Evolutionary conservation across 1,140 invertebrate genomes (phyloP), one percentile per base, ranked within the genome.

Genomic region (Cotesia typhae): DNA sequence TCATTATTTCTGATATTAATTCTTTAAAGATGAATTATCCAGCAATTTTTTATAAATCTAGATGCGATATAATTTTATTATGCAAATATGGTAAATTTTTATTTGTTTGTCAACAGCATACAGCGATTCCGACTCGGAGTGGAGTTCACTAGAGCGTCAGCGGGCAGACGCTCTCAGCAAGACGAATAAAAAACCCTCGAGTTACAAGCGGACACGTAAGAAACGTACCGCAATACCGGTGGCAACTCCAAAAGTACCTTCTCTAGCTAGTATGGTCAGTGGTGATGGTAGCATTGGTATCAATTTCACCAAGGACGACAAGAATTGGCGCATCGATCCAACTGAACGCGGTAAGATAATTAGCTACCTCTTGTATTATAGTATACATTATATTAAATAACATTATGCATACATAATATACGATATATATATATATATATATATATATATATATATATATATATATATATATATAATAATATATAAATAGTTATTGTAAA

Each of bases 41-140:
- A n/a, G 36, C 6, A 67, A 63, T 72, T 53, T 66, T 70, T 38
- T 17, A 12, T 9, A 47, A 6, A 2, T 47, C 10, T 47, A 47
- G 6, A 9, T 47, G 6, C 6, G 6, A 47, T 47, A 47, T 2
- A 47, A 9, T 6, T 47, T 47, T 9, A 6, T 14, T 41, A 14
- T 41, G n/a, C 6, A 65, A 12, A 74, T 73, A 61, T 77, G 68
- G 38, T 41, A 51, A 5, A 57, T 12, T 65, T 61, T 73, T 76
- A 36, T 60, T 73, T 75, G 53, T 55, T 53, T 79, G 74, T 75
- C 77, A 77, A 37, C 81, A 92, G 92, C 92, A 60, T 94, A 94
- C 82, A 94, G 93, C 36, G 94, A 96, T 82, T 95, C 94, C 17
- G 94, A 96, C 82, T 96, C 94, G 76, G 95, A 96, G 69, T 93